phyloP scores from a whole-genome alignment of 2,113 vertebrate genomes.

The Felis catus region DNA sequence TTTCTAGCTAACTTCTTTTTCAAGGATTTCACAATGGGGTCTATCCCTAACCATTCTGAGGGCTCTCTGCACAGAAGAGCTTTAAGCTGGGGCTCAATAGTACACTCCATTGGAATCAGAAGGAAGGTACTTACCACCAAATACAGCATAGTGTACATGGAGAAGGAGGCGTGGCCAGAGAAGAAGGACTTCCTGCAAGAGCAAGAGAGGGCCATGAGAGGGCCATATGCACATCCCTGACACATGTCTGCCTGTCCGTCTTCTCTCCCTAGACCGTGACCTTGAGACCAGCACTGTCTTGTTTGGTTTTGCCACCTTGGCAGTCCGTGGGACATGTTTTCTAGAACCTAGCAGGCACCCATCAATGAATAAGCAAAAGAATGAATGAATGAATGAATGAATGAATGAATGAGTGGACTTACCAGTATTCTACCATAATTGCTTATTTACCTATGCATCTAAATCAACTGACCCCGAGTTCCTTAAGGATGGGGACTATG shows the following conservation, averaged over 20 bases:
- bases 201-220: constrained; percentile 75
- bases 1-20: neutral
- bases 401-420: neutral
- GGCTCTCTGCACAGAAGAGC: neutral
- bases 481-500: neutral
- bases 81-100: neutral
- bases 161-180: constrained; percentile 98
- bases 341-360: neutral
- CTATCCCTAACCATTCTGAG: neutral
- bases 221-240: neutral
- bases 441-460: neutral
- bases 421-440: neutral
- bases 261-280: neutral
- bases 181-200: constrained; percentile 98
- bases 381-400: neutral
- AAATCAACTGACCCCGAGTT: neutral
- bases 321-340: neutral
- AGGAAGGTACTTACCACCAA: constrained; percentile 93
- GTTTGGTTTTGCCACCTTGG: neutral
- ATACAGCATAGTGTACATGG: constrained; percentile 98
- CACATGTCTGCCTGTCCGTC: neutral
- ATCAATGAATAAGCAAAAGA: neutral
- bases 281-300: neutral
- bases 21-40: neutral
- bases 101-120: neutral